Conservation (phyloP, 1,140 invertebrate species). For the Euura lappo region DNA sequence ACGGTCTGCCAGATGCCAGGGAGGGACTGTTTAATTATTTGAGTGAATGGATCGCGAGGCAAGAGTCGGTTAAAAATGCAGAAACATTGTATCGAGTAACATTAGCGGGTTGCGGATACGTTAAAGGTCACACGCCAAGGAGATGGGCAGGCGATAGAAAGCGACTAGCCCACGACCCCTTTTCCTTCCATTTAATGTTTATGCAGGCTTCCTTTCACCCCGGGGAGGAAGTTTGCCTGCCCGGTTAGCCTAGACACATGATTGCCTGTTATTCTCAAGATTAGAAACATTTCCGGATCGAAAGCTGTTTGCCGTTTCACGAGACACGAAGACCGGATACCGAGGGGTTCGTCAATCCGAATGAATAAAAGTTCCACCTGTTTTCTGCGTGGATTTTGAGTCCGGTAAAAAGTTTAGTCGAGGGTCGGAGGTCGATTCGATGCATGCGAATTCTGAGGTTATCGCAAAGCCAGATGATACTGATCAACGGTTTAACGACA, state of each 20-base stretch:
- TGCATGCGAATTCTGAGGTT: too few species aligned
- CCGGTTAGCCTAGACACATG: not conserved
- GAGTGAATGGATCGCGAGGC: not conserved
- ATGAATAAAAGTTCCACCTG: too few species aligned
- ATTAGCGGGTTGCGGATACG: constrained; percentile 23
- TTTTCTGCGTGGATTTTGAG: too few species aligned
- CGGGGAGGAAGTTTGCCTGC: constrained; percentile 33
- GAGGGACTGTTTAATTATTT: not conserved
- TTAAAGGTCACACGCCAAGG: constrained; percentile 44
- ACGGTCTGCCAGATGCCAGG: not conserved
- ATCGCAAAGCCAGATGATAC: too few species aligned
- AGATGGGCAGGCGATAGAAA: constrained; percentile 44
- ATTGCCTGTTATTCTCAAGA: not conserved
- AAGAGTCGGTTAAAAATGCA: not conserved
- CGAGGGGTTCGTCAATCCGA: too few species aligned
- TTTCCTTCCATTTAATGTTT: not conserved
- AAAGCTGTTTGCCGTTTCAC: not conserved
- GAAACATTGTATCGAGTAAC: not conserved
- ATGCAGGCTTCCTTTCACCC: constrained; percentile 32
- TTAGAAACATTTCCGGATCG: not conserved
- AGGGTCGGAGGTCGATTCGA: too few species aligned
- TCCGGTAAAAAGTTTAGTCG: not conserved
- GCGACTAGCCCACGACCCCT: constrained; percentile 14
- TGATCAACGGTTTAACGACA: too few species aligned
- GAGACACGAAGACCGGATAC: not conserved